These are phyloP conservation scores for Pomacea canaliculata DNA, from an alignment of 2,888 invertebrate genomes.

Conservation along the genomic window DNA sequence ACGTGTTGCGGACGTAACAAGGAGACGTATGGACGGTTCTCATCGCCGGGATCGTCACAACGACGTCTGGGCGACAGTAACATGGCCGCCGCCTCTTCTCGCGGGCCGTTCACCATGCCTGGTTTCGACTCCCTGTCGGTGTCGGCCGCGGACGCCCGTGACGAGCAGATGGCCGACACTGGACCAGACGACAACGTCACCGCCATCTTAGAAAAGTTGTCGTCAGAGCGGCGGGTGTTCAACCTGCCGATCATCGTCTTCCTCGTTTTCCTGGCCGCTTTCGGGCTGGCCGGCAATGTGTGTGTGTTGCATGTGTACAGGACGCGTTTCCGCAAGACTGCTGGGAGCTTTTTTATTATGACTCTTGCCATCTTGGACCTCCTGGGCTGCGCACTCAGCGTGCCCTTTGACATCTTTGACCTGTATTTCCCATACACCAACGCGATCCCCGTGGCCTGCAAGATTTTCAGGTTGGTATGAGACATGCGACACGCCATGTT, in stretches of 20 bases:
- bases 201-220: constrained; percentile 28
- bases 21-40: no score
- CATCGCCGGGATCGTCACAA: no score
- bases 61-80: no score
- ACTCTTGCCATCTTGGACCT: constrained; percentile 50
- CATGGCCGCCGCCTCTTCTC: not conserved
- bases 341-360: constrained; percentile 52
- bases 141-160: constrained; percentile 16
- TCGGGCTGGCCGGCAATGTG: constrained; percentile 49
- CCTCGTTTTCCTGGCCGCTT: constrained; percentile 40
- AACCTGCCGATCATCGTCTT: constrained; percentile 50
- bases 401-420: constrained; percentile 50
- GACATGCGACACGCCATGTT: not conserved
- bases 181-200: constrained; percentile 25
- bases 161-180: not conserved
- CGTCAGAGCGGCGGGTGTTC: constrained; percentile 41
- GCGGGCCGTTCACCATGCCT: not conserved
- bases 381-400: constrained; percentile 46
- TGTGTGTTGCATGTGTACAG: constrained; percentile 53
- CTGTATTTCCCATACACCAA: constrained; percentile 47
- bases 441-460: constrained; percentile 44
- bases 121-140: constrained; percentile 1
- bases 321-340: constrained; percentile 43
- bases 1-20: no score
- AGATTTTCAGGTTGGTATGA: constrained; percentile 37